These are phyloP conservation scores for Kryptolebias ocellatus DNA, from an alignment of 2,797 vertebrate species.

Conservation along the genomic window DNA sequence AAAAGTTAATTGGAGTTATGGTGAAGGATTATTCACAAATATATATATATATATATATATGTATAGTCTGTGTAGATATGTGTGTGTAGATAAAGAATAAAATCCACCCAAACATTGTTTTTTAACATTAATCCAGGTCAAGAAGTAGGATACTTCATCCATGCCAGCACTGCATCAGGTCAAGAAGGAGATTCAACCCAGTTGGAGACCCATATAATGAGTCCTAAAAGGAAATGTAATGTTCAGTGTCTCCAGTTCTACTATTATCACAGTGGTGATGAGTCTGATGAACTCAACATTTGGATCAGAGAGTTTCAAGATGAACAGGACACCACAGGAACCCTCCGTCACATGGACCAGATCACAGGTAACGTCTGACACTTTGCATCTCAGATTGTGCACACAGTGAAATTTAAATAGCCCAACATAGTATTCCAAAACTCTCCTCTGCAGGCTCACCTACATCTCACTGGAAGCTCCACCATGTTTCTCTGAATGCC, in stretches of 20 bases:
- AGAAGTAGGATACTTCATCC: conserved; percentile 84
- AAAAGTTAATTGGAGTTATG: too few relatives aligned
- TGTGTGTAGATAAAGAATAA: background rate
- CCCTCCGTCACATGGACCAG: conserved; percentile 37
- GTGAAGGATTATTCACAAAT: too few relatives aligned
- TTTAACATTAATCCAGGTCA: conserved; percentile 15
- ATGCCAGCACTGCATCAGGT: conserved; percentile 76
- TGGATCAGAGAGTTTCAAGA: conserved; percentile 82
- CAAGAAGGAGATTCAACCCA: conserved; percentile 62
- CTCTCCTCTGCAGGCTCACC: conserved; percentile 46
- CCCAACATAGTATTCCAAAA: fast-evolving
- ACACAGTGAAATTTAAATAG: fast-evolving
- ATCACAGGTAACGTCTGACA: conserved; percentile 47
- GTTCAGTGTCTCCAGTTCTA: conserved; percentile 90
- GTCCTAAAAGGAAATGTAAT: conserved; percentile 76
- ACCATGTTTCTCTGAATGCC: conserved; percentile 76
- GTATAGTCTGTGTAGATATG: too few relatives aligned
- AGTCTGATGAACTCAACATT: conserved; percentile 80
- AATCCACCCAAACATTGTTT: background rate
- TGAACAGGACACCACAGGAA: conserved; percentile 29
- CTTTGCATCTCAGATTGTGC: background rate
- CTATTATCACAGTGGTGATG: conserved; percentile 81
- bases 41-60: too few relatives aligned
- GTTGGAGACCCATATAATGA: conserved; percentile 82
- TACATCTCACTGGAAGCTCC: conserved; percentile 80